These are phyloP conservation scores for Neogale vison DNA, from an alignment of 2,113 vertebrate genomes.

Conservation along the genomic window DNA sequence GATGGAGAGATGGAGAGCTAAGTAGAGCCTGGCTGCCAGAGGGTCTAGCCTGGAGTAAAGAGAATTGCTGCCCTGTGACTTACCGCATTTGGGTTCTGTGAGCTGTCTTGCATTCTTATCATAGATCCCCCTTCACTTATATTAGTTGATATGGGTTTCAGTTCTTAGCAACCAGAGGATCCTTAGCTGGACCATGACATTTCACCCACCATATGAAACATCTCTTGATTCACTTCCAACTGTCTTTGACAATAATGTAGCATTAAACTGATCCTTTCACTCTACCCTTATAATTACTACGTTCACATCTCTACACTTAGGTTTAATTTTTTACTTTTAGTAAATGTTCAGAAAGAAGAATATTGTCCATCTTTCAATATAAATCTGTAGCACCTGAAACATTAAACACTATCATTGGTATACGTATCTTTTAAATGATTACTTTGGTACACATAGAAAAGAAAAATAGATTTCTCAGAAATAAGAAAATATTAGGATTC, in stretches of 20 bases:
- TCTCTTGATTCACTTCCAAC: not conserved
- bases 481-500: constrained; percentile 39
- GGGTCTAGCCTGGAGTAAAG: not conserved
- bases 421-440: not conserved
- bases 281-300: not conserved
- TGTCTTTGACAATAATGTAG: not conserved
- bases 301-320: too few relatives aligned
- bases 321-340: not conserved
- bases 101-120: not conserved
- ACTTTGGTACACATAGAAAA: not conserved
- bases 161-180: not conserved
- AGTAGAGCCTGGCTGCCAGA: not conserved
- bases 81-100: not conserved
- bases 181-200: not conserved
- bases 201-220: not conserved
- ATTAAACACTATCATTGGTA: not conserved
- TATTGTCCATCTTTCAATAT: not conserved
- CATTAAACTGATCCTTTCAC: not conserved
- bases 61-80: not conserved
- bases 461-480: not conserved
- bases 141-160: not conserved
- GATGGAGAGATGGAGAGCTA: not conserved
- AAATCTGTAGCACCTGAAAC: not conserved
- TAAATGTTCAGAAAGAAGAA: not conserved
- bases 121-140: not conserved